A percentile compares a stretch with the other conserved stretches of the same genome.
phyloP scores from a whole-genome alignment of 2,888 invertebrate species.

The Brenthis daphne region DNA sequence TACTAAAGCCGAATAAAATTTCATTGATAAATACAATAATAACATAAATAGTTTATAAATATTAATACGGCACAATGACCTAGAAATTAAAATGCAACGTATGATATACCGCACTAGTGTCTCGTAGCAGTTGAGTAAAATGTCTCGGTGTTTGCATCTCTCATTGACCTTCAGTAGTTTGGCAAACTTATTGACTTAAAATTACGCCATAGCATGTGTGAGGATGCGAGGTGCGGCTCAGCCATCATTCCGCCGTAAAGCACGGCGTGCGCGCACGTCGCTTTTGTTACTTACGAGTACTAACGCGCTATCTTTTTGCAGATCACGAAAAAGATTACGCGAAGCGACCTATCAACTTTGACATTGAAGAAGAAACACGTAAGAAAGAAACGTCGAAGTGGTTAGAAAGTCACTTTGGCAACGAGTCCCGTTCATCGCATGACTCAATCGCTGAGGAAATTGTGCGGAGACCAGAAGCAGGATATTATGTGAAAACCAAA shows the following conservation, averaged over 20 bases:
- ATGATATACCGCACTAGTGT: slow-evolving; percentile 61
- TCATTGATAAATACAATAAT: too few relatives aligned
- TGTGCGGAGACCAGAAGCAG: slow-evolving; percentile 84
- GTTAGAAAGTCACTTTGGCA: slow-evolving; percentile 95
- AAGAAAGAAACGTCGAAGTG: slow-evolving; percentile 95
- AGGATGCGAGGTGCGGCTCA: slow-evolving; percentile 48
- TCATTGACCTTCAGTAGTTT: slow-evolving; percentile 78
- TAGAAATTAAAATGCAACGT: slow-evolving; percentile 68
- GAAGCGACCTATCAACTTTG: slow-evolving; percentile 91
- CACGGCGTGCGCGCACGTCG: slow-evolving; percentile 65
- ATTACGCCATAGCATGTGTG: slow-evolving; percentile 69
- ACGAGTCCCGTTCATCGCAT: slow-evolving; percentile 90
- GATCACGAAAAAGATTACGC: slow-evolving; percentile 88
- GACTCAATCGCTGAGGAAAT: slow-evolving; percentile 86
- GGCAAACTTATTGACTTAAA: slow-evolving; percentile 77
- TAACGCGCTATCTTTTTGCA: slow-evolving; percentile 79
- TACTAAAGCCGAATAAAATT: too few relatives aligned
- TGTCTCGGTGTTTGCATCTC: slow-evolving; percentile 62
- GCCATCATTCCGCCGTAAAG: slow-evolving; percentile 58
- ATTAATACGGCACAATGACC: slow-evolving; percentile 51
- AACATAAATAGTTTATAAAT: too few relatives aligned
- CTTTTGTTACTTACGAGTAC: slow-evolving; percentile 55
- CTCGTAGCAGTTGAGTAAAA: slow-evolving; percentile 66
- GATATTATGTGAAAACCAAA: slow-evolving; percentile 90
- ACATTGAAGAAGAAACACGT: slow-evolving; percentile 93